Evolutionary conservation across 2,113 vertebrate species (phyloP).

Genomic region (Sula dactylatra): DNA sequence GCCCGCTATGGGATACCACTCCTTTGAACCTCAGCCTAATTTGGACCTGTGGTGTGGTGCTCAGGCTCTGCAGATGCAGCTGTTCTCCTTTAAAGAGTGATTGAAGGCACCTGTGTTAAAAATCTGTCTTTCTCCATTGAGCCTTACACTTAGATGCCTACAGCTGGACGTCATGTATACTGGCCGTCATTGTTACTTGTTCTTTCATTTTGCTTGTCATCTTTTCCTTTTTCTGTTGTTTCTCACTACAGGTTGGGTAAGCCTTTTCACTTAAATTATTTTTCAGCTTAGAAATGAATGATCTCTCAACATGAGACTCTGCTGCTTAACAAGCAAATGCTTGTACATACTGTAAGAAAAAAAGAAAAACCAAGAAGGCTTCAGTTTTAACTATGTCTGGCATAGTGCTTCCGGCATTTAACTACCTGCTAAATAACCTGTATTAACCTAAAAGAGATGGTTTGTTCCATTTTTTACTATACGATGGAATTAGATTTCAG

Average conservation of each 20-base stretch:
- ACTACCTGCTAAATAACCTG: not conserved
- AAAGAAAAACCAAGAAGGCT: not conserved
- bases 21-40: not conserved
- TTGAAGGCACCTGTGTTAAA: not conserved
- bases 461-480: not conserved
- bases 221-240: not conserved
- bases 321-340: not conserved
- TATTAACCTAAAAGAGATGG: not conserved
- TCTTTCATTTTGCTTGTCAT: not conserved
- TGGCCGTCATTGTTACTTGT: not conserved
- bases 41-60: not conserved
- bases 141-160: not conserved
- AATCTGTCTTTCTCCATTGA: not conserved
- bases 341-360: not conserved
- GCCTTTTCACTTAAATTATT: not conserved
- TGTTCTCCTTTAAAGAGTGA: not conserved
- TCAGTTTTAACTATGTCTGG: not conserved
- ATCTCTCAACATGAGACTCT: not conserved
- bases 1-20: not conserved
- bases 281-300: not conserved
- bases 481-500: not conserved
- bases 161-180: not conserved
- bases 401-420: not conserved
- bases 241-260: not conserved
- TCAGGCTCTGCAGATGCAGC: not conserved